Evolutionary conservation across 1,140 invertebrate species (phyloP), one percentile per base, ranked within the genome.

Genomic region (Intoshia linei): DNA sequence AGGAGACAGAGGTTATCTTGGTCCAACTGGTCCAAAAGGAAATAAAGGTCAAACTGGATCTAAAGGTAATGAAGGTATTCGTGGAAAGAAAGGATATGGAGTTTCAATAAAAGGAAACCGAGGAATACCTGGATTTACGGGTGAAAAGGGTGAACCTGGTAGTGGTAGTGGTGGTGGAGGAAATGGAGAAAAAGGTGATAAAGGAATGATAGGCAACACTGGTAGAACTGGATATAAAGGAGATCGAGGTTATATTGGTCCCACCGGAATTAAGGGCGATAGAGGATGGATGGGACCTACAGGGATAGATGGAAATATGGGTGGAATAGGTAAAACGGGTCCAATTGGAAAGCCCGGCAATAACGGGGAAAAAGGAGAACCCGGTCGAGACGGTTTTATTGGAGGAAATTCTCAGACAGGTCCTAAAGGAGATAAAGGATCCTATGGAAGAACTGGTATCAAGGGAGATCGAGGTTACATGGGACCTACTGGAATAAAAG

Each of bases 191-290:
- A 23, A 21, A 19, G 40, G 40, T 15, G 17, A 20, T 7, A 22
- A 22, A 24, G 40, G 40, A 3, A 19, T 27, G 19, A 17, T 21
- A 4, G 40, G 40, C 19, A 20, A 22, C n/a, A 19, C 14, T 23
- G 40, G 40, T 15, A 7, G 15, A 6, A 34, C 13, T 27, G 41
- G 38, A 18, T 14, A 14, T 3, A 17, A 23, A 30, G 41, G 41
- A 15, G n/a, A 11, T 15, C 19, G 23, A 17, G 41, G 41, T 33
- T 34, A 14, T 13, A 40, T n/a, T 21, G 39, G 39, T 20, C 5
- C 23, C 4, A 11, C 23, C 13, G 39, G 39, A 5, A 10, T 18
- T 30, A 37, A 37, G 25, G 39, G 39, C 17, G 34, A 30, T 10
- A 30, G n/a, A 17, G 39, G 39, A 14, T 17, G 23, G n/a, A 22